Percentiles rank a stretch among this genome's conserved stretches.
Conservation (phyloP, 2,797 vertebrate genomes). For the Microhierax caerulescens region DNA sequence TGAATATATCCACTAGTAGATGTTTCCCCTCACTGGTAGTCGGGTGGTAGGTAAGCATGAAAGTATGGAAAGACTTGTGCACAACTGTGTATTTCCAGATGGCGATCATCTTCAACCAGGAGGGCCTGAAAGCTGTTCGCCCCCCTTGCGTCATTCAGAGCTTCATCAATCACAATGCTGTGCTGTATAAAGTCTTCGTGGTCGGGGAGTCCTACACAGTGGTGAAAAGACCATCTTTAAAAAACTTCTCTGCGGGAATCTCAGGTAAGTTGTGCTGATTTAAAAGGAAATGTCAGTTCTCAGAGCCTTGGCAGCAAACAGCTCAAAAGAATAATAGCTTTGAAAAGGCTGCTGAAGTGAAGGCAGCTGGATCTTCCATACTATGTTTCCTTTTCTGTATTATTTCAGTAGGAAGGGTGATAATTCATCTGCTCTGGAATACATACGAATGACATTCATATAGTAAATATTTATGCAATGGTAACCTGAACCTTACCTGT, state of each 20-base stretch:
- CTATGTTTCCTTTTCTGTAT: background rate
- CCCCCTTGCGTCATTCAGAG: conserved; percentile 97
- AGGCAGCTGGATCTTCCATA: background rate
- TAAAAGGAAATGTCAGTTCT: background rate
- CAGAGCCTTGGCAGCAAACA: background rate
- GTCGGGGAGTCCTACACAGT: conserved; percentile 96
- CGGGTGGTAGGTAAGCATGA: background rate
- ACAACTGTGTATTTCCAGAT: conserved; percentile 79
- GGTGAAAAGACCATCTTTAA: conserved; percentile 94
- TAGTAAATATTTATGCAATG: conserved; percentile 26
- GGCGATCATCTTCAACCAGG: conserved; percentile 97
- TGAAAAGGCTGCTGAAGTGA: background rate
- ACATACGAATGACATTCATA: background rate
- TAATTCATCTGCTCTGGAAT: background rate
- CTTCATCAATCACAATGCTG: conserved; percentile 98
- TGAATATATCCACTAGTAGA: background rate
- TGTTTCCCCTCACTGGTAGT: background rate
- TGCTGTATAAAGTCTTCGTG: conserved; percentile 98
- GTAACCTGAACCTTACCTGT: conserved; percentile 24
- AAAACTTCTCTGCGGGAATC: conserved; percentile 93
- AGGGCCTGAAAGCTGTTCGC: conserved; percentile 89
- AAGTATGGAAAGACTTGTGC: background rate
- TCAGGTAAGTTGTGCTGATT: conserved; percentile 80
- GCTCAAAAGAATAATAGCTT: background rate
- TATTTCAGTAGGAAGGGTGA: background rate